These are phyloP conservation scores for Bujurquina vittata DNA, from an alignment of 2,113 vertebrate species.

Conservation along the genomic window DNA sequence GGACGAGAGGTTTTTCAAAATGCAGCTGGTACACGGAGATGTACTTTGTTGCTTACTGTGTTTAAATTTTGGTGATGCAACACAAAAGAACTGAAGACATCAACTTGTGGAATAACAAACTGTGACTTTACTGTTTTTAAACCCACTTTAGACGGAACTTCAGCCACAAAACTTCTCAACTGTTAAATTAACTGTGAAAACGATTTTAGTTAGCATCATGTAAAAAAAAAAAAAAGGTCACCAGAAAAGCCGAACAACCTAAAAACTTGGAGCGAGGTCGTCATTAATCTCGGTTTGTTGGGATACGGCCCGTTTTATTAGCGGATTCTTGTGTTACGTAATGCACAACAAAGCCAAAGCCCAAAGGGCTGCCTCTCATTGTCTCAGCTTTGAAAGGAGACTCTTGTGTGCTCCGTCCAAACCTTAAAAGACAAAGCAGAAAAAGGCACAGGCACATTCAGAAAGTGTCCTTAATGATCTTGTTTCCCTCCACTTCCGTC, in stretches of 20 bases:
- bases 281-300: background rate
- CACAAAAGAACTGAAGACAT: background rate
- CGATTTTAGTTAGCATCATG: background rate
- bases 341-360: background rate
- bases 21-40: background rate
- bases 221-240: background rate
- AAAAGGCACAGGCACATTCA: slow-evolving; percentile 21
- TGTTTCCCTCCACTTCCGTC: background rate
- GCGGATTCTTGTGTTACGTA: background rate
- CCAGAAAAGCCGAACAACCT: background rate
- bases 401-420: background rate
- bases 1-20: background rate
- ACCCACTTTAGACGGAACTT: background rate
- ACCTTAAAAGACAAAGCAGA: background rate
- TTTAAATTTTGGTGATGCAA: background rate
- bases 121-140: background rate
- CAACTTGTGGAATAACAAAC: background rate
- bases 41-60: no score
- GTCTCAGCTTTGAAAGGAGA: background rate
- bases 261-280: background rate
- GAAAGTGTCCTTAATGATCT: background rate
- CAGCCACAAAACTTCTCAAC: background rate
- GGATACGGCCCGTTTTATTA: background rate
- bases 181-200: background rate
- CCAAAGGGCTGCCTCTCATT: background rate